phyloP scores from a whole-genome alignment of 2,113 vertebrate genomes.

The Sphyrna mokarran region DNA sequence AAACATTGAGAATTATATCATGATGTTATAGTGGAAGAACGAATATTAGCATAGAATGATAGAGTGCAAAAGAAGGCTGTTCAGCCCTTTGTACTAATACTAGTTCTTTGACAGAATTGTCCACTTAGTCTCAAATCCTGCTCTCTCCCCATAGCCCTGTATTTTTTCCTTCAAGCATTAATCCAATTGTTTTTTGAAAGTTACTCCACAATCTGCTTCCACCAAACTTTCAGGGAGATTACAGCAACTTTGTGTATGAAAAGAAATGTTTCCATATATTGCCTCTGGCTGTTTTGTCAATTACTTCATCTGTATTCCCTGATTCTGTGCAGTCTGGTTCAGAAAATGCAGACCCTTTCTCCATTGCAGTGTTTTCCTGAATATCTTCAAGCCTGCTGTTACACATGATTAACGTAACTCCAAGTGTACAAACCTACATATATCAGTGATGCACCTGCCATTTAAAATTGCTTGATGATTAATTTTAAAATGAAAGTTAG shows the following conservation, averaged over 20 bases:
- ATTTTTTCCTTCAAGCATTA: neutral
- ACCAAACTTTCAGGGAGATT: neutral
- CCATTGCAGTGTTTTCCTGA: neutral
- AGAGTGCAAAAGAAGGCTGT: neutral
- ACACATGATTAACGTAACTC: neutral
- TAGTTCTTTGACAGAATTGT: neutral
- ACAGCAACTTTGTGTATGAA: neutral
- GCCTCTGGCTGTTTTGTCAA: too few relatives aligned
- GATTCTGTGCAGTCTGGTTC: neutral
- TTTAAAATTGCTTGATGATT: neutral
- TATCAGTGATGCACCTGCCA: neutral
- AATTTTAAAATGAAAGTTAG: neutral
- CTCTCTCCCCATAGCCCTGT: neutral
- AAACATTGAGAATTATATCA: neutral
- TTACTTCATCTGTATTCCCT: neutral
- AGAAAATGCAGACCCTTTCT: neutral
- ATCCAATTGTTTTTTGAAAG: neutral
- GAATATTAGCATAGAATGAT: neutral
- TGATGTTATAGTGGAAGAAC: neutral
- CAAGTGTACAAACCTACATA: neutral
- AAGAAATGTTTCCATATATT: neutral
- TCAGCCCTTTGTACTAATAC: neutral
- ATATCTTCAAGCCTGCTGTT: neutral
- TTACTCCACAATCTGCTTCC: neutral
- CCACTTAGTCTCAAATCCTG: neutral